Conservation (phyloP, 2,797 vertebrate genomes). For the Esox lucius region DNA sequence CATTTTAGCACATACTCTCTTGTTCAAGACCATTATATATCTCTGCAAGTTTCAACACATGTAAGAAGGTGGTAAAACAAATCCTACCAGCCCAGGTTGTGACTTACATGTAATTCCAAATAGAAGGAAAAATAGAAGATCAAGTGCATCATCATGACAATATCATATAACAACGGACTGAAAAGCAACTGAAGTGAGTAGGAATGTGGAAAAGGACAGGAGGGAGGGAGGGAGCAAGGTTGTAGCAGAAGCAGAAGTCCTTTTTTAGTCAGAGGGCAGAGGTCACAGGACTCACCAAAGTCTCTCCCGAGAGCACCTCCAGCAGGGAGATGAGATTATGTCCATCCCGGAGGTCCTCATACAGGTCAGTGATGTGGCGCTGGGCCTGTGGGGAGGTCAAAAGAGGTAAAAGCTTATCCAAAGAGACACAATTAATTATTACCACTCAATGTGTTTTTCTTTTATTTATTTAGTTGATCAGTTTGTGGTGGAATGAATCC, state of each 20-base stretch:
- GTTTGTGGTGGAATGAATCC: neutral
- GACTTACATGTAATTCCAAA: slow-evolving; percentile 1
- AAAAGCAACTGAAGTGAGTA: slow-evolving; percentile 19
- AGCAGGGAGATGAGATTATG: slow-evolving; percentile 96
- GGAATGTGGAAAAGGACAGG: neutral
- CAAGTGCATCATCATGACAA: slow-evolving; percentile 4
- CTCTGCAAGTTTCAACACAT: slow-evolving; percentile 45
- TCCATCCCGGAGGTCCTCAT: slow-evolving; percentile 94
- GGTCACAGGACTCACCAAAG: slow-evolving; percentile 79
- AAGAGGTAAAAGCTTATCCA: neutral
- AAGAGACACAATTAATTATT: neutral
- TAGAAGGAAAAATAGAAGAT: slow-evolving; percentile 26
- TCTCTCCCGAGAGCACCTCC: slow-evolving; percentile 94
- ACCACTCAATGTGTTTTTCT: neutral
- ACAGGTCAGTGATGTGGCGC: slow-evolving; percentile 91
- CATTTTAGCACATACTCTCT: slow-evolving; percentile 42
- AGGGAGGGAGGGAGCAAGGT: slow-evolving; percentile 5
- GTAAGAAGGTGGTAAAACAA: slow-evolving; percentile 39
- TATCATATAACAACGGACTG: neutral
- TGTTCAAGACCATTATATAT: slow-evolving; percentile 18
- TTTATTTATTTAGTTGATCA: neutral
- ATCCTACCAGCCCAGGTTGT: slow-evolving; percentile 7
- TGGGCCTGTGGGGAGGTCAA: slow-evolving; percentile 77
- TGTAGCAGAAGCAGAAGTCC: slow-evolving; percentile 35
- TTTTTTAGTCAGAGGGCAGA: slow-evolving; percentile 14